Percentiles rank a stretch among this genome's conserved stretches.
Evolutionary conservation across 2,888 invertebrate species (phyloP).

Genomic region (Hirtodrosophila histrioides): DNA sequence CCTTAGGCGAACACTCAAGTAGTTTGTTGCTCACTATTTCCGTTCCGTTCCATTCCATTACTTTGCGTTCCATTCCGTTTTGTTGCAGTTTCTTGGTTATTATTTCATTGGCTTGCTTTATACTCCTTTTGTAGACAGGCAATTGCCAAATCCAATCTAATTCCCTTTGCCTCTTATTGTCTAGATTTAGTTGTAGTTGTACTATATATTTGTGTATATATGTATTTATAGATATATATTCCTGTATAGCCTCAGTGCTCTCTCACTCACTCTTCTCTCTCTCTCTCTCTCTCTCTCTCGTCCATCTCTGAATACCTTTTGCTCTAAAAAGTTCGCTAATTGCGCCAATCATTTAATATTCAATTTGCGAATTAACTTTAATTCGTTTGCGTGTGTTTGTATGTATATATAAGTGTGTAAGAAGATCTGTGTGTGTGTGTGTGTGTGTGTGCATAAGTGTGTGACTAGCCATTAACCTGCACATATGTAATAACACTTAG

Average conservation of each 20-base stretch:
- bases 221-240: slow-evolving; percentile 1
- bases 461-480: slow-evolving; percentile 10
- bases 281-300: slow-evolving; percentile 7
- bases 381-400: background rate
- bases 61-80: slow-evolving; percentile 8
- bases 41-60: slow-evolving; percentile 2
- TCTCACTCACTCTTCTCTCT: slow-evolving; percentile 18
- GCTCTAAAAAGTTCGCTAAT: slow-evolving; percentile 7
- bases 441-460: slow-evolving; percentile 8
- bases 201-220: slow-evolving; percentile 1
- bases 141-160: slow-evolving; percentile 16
- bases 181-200: slow-evolving; percentile 41
- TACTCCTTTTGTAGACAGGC: background rate
- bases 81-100: slow-evolving; percentile 1
- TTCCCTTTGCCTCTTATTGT: slow-evolving; percentile 33
- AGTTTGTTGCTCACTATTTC: slow-evolving; percentile 37
- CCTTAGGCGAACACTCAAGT: slow-evolving; percentile 6
- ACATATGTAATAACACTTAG: slow-evolving; percentile 14
- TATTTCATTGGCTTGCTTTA: slow-evolving; percentile 17
- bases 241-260: slow-evolving; percentile 4
- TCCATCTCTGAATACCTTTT: slow-evolving; percentile 2
- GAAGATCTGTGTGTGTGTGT: background rate
- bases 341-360: slow-evolving; percentile 31
- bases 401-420: background rate
- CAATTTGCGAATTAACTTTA: slow-evolving; percentile 9